These are phyloP conservation scores for Bujurquina vittata DNA, from an alignment of 2,113 vertebrate species.

Conservation along the genomic window DNA sequence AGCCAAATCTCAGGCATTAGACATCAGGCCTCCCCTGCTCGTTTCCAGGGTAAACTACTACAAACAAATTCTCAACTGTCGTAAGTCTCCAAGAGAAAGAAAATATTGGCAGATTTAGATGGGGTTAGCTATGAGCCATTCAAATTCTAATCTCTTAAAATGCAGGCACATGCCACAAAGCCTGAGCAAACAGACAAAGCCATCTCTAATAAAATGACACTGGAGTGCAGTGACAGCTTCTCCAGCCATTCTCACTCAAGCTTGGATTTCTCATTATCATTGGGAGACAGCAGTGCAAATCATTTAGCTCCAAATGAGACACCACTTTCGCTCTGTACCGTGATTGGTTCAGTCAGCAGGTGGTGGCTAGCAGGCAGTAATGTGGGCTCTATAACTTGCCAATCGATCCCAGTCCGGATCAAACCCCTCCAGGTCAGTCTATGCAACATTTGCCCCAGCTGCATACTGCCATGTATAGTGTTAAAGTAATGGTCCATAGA, in stretches of 20 bases:
- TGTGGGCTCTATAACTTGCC: not conserved
- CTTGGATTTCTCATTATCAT: slow-evolving; percentile 51
- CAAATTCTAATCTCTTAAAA: slow-evolving; percentile 30
- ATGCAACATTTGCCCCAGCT: slow-evolving; percentile 1
- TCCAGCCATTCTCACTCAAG: slow-evolving; percentile 13
- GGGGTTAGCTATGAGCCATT: slow-evolving; percentile 9
- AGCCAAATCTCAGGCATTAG: slow-evolving; percentile 4
- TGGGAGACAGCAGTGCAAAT: slow-evolving; percentile 26
- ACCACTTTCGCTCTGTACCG: not conserved
- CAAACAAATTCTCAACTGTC: slow-evolving; percentile 2
- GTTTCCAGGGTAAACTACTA: not conserved
- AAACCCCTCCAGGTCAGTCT: slow-evolving; percentile 24
- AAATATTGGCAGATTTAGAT: not conserved
- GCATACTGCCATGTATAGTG: slow-evolving; percentile 47
- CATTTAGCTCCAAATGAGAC: slow-evolving; percentile 53
- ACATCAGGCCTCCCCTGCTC: not conserved
- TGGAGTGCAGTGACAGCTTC: slow-evolving; percentile 19
- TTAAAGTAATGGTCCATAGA: slow-evolving; percentile 59
- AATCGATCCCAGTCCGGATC: slow-evolving; percentile 56
- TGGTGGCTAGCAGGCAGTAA: not conserved
- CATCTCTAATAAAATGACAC: slow-evolving; percentile 33
- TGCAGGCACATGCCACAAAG: slow-evolving; percentile 28
- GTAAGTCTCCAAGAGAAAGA: not conserved
- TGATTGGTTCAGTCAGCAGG: slow-evolving; percentile 40
- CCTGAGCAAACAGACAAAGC: slow-evolving; percentile 36